Percentiles rank a stretch among this genome's conserved stretches.
Conservation (phyloP, 2,113 vertebrate species). For the Lamprotornis superbus region DNA sequence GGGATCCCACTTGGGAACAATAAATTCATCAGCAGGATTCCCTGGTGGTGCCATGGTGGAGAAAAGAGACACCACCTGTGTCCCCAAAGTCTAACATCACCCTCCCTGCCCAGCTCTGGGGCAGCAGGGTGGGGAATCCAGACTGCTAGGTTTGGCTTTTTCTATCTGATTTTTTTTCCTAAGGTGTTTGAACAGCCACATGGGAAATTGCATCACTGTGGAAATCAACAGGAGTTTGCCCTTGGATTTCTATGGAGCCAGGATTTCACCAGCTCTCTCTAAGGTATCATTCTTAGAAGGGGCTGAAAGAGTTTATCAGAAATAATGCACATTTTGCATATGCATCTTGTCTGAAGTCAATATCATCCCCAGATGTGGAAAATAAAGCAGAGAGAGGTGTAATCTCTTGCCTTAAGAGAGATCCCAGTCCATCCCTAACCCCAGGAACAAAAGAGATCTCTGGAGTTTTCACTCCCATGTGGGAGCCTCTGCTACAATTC, state of each 20-base stretch:
- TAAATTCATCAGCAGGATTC: background rate
- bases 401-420: background rate
- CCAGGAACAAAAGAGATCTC: background rate
- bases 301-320: background rate
- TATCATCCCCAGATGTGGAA: background rate
- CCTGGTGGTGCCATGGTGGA: rapidly evolving
- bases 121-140: background rate
- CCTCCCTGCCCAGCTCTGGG: background rate
- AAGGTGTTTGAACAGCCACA: background rate
- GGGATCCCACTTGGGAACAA: background rate
- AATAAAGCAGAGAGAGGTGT: background rate
- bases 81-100: background rate
- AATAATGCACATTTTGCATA: background rate
- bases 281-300: background rate
- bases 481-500: background rate
- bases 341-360: background rate
- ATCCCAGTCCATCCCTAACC: background rate
- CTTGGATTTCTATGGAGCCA: background rate
- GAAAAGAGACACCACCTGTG: rapidly evolving
- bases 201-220: background rate
- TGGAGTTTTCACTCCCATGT: background rate
- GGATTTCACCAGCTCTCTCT: background rate
- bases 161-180: background rate
- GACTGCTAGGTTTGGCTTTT: background rate
- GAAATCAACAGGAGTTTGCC: background rate